Base-by-base conservation (phyloP, 2,888 invertebrate species). In the Pomacea canaliculata region DNA sequence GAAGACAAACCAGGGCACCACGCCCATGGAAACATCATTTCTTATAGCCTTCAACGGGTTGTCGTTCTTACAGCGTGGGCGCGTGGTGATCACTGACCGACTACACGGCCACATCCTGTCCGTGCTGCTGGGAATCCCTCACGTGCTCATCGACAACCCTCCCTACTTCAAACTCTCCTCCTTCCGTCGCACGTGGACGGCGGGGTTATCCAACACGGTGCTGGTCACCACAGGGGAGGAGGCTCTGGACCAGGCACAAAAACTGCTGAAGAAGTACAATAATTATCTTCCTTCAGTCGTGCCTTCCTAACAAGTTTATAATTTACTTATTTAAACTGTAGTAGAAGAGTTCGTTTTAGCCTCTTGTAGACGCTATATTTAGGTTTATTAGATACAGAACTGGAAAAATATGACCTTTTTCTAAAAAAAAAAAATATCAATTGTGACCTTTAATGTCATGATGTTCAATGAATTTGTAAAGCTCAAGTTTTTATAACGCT, bases 91-190 rank as follows among this genome's bases (percentile, higher is more conserved):
- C 60, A 81, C 82, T 5, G 82, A 82, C 63, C 62, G 82, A 8
- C 76, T 82, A 0, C 82, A 82, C 68, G 82, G 82, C n/a, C 82
- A 82, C 71, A 80, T 83, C 37, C 60, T 83, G 56, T 73, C 77
- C 68, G 78, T 78, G 2, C 63, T 82, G 56, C 48, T 79, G 49
- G 72, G 79, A 62, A 81, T 83, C 19, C 82, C 83, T 1, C 83
- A 82, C 73, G 82, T 83, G 9, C 46, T 82, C 9, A 71, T 83
- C 27, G 81, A 81, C 74, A 80, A 80, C 73, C 7, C 37, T 19
- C 56, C 65, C 60, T 12, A 69, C 67, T 46, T 73, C 37, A 78
- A 76, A 69, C 46, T 78, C 60, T 78, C 78, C 48, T 63, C 63
- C 56, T 78, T 71, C 60, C 68, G 71, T 49, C 63, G 18, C 23